phyloP scores from a whole-genome alignment of 2,888 invertebrate genomes.

The Trimorus sp. region DNA sequence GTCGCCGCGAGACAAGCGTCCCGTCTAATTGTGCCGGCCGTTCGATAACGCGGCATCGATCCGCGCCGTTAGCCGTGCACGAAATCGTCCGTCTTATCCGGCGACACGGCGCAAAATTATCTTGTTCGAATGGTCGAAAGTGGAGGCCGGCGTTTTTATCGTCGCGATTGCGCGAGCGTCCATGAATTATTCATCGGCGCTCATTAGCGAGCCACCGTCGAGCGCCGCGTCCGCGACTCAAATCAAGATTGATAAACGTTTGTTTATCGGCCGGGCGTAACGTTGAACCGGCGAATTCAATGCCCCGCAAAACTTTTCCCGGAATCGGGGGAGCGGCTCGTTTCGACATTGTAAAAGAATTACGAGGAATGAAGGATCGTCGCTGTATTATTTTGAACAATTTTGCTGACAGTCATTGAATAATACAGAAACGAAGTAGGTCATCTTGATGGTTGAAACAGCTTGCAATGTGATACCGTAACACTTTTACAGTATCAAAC shows the following conservation, averaged over 20 bases:
- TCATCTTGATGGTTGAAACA: too few relatives aligned
- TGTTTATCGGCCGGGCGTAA: conserved; percentile 29
- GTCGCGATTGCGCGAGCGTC: conserved; percentile 39
- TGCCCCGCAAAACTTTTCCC: neutral
- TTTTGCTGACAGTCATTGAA: too few relatives aligned
- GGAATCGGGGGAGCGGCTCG: too few relatives aligned
- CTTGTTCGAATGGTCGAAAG: conserved; percentile 48
- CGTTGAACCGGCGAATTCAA: conserved; percentile 35
- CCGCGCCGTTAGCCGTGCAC: conserved; percentile 14
- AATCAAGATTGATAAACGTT: conserved; percentile 44
- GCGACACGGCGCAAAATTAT: conserved; percentile 43
- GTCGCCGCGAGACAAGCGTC: conserved; percentile 13
- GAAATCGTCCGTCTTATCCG: conserved; percentile 39
- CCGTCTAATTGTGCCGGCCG: neutral
- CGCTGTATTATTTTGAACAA: neutral
- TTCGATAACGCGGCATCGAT: conserved; percentile 19
- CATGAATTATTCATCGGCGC: conserved; percentile 51
- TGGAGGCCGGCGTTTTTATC: conserved; percentile 36
- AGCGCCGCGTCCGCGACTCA: conserved; percentile 25
- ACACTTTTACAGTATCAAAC: too few relatives aligned
- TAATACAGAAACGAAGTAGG: too few relatives aligned
- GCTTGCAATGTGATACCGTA: neutral
- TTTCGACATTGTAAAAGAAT: neutral
- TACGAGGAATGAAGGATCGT: conserved; percentile 5
- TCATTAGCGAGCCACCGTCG: conserved; percentile 48